Conservation (phyloP, 2,888 invertebrate genomes). For the Dromius quadrimaculatus region DNA sequence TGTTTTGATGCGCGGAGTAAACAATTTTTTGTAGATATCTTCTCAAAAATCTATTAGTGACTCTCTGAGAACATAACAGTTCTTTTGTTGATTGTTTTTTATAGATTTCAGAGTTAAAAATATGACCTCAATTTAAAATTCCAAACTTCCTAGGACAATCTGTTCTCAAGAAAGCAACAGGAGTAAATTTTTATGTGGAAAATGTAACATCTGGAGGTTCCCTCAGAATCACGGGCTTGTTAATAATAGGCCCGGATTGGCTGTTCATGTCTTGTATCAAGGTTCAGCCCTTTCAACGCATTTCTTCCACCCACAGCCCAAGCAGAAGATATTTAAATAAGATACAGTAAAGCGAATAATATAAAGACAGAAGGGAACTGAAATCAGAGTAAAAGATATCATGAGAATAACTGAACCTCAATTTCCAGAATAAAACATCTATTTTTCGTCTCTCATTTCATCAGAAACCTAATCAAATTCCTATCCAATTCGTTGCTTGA, state of each 20-base stretch:
- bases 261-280: conserved; percentile 19
- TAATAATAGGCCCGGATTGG: conserved; percentile 30
- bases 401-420: too few relatives aligned
- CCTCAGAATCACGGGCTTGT: conserved; percentile 25
- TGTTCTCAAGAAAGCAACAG: conserved; percentile 8
- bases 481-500: too few relatives aligned
- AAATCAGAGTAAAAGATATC: too few relatives aligned
- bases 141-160: conserved; percentile 1
- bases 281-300: background rate
- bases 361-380: background rate
- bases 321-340: conserved; percentile 24
- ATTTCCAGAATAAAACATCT: too few relatives aligned
- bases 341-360: background rate
- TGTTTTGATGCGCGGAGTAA: conserved; percentile 17
- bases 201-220: background rate
- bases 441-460: too few relatives aligned
- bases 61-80: too few relatives aligned
- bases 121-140: conserved; percentile 6
- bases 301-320: background rate
- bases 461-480: too few relatives aligned
- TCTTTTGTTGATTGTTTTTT: too few relatives aligned
- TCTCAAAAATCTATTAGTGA: conserved; percentile 8
- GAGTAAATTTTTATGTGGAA: conserved; percentile 19
- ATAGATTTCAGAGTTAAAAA: too few relatives aligned
- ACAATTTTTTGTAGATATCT: conserved; percentile 18